Base-by-base conservation (phyloP, 2,113 vertebrate genomes). In the Ceratotherium simum region DNA sequence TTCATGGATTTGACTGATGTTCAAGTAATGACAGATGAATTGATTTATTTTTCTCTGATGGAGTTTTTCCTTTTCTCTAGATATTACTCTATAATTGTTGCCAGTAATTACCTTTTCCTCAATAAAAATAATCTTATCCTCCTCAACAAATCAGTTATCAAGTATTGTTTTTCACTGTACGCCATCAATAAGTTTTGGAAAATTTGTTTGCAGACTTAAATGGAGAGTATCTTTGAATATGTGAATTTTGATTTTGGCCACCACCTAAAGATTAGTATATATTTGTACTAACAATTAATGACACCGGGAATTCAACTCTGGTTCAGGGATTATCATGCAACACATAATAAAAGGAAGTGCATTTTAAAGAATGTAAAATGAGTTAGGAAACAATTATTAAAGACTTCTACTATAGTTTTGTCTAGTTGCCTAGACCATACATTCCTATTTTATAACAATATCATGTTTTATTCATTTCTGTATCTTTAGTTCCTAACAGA, bases 1-100 rank as follows among this genome's bases (percentile, higher is more conserved):
- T 75, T 56, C 5, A 8, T 91, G 25, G 16, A 86, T 62, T 62
- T 31, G 72, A 80, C 39, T 48, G 5, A 39, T 85, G 33, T 20
- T 76, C 56, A 80, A 69, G 5, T 33, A 95, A 91, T 48, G 54
- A 80, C n/a, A 88, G 62, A 95, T 56, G 11, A 91, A 69, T 79
- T 88, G 21, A 56, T 72, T 25, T 84, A 33, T 46, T 96, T 78
- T 91, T 33, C 58, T 91, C 72, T n/a, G 25, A 70, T 84, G 58
- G 25, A 83, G 65, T 70, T 62, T 39, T 82, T 94, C 11, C 31
- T 84, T 84, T 93, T 51, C 33, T 94, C 10, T 91, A 42, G 4
- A 5, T 39, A 31, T 21, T 62, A n/a, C 21, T 25, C 46, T 76
- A 18, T 87, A 90, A 92, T 33, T 96, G 46, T 90, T 75, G 14